These are phyloP conservation scores for Drosophila sordidula DNA, from an alignment of 2,888 invertebrate genomes.

Conservation along the genomic window DNA sequence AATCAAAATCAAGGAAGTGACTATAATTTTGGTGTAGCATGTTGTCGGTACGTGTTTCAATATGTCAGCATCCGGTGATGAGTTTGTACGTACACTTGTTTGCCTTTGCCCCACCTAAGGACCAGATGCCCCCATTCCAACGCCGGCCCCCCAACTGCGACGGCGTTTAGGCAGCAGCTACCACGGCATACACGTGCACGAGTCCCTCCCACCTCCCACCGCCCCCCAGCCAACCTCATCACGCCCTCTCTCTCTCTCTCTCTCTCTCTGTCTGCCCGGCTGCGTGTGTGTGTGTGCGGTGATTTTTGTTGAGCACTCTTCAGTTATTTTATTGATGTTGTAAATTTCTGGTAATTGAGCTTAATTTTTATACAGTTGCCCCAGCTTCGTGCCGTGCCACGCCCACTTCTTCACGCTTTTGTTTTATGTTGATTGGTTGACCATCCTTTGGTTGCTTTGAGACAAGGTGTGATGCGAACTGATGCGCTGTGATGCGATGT, in stretches of 20 bases:
- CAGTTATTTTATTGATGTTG: constrained; percentile 81
- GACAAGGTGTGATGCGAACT: constrained; percentile 4
- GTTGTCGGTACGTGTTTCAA: constrained; percentile 83
- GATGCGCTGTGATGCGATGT: constrained; percentile 12
- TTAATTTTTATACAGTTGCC: constrained; percentile 79
- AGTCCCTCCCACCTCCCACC: neutral
- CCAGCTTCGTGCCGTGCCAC: constrained; percentile 24
- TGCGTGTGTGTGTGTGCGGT: constrained; percentile 53
- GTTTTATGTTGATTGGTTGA: constrained; percentile 77
- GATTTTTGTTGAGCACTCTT: constrained; percentile 79
- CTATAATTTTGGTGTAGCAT: constrained; percentile 84
- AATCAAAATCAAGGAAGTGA: constrained; percentile 83
- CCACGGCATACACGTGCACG: constrained; percentile 46
- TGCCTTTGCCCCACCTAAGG: constrained; percentile 39
- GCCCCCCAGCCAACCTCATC: neutral
- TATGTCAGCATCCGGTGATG: constrained; percentile 81
- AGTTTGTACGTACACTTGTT: constrained; percentile 72
- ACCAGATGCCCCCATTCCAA: neutral
- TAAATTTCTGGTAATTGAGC: constrained; percentile 82
- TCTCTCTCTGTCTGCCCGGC: neutral
- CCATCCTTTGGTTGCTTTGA: constrained; percentile 37
- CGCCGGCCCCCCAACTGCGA: constrained; percentile 8
- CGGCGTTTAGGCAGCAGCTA: constrained; percentile 24
- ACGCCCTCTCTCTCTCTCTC: too few species aligned
- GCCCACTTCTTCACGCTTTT: constrained; percentile 53